phyloP scores from a whole-genome alignment of 2,888 invertebrate genomes.

The Dolichomitus sp. region DNA sequence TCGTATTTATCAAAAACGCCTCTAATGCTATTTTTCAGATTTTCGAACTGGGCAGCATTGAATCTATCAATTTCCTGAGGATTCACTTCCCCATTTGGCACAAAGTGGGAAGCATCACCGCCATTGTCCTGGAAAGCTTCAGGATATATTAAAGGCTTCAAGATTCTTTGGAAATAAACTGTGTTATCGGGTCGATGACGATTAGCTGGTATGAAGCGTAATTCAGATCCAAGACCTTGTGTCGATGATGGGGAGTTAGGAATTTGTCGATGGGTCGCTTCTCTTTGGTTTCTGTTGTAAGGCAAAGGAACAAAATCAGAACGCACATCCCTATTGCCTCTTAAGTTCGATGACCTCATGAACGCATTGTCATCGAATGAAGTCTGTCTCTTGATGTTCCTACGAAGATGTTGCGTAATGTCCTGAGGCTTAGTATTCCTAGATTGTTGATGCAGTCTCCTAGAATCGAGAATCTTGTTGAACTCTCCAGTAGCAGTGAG shows the following conservation, averaged over 20 bases:
- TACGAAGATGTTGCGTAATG: constrained; percentile 58
- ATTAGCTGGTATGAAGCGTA: constrained; percentile 57
- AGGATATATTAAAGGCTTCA: neutral
- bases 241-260: neutral
- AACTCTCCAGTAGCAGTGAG: constrained; percentile 5
- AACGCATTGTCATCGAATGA: constrained; percentile 7
- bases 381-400: constrained; percentile 38
- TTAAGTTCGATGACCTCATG: neutral
- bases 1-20: constrained; percentile 67
- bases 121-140: neutral
- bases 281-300: constrained; percentile 37
- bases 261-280: neutral
- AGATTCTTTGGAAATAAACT: constrained; percentile 24
- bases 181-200: constrained; percentile 5
- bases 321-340: neutral
- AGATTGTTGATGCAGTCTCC: constrained; percentile 66
- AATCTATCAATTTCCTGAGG: constrained; percentile 38
- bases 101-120: constrained; percentile 9
- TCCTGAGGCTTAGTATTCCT: constrained; percentile 64
- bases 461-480: constrained; percentile 34
- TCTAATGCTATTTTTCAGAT: constrained; percentile 53
- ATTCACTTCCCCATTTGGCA: constrained; percentile 1
- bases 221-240: constrained; percentile 23
- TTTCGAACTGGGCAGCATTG: constrained; percentile 54
- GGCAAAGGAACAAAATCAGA: neutral